Evolutionary conservation across 2,113 vertebrate genomes (phyloP).

Genomic region (Tetrao urogallus): DNA sequence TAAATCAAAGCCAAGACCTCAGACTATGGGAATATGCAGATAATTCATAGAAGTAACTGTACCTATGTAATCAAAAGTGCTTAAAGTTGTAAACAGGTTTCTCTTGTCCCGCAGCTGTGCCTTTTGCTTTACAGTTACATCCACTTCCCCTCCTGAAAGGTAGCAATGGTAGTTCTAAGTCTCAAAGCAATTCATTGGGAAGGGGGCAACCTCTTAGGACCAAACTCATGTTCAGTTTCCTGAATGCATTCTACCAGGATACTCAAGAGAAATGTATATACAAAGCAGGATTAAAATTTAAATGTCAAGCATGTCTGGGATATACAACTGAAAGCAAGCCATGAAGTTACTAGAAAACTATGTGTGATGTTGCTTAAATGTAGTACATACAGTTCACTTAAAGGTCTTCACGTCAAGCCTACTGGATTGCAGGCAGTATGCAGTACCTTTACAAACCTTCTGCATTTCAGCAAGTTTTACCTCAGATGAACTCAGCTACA

Average conservation of each 20-base stretch:
- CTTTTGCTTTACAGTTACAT: background rate
- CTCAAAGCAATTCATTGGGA: background rate
- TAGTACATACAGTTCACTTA: background rate
- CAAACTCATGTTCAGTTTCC: background rate
- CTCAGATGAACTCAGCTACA: constrained; percentile 56
- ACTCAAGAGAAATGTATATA: background rate
- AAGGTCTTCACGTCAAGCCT: background rate
- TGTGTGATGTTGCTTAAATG: background rate
- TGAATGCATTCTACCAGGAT: background rate
- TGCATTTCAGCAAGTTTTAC: constrained; percentile 36
- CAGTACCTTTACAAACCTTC: constrained; percentile 1
- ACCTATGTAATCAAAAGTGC: background rate
- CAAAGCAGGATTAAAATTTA: background rate
- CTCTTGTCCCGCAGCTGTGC: background rate
- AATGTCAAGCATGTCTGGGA: background rate
- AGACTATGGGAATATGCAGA: background rate
- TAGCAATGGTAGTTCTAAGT: background rate
- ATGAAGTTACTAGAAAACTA: background rate
- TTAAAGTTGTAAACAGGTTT: background rate
- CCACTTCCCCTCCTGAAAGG: background rate
- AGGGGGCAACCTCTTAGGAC: background rate
- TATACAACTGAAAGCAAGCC: background rate
- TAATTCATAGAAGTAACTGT: background rate
- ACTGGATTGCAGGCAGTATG: background rate
- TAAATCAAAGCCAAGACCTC: background rate